phyloP scores from a whole-genome alignment of 1,140 invertebrate species.

The Zaprionus capensis region DNA sequence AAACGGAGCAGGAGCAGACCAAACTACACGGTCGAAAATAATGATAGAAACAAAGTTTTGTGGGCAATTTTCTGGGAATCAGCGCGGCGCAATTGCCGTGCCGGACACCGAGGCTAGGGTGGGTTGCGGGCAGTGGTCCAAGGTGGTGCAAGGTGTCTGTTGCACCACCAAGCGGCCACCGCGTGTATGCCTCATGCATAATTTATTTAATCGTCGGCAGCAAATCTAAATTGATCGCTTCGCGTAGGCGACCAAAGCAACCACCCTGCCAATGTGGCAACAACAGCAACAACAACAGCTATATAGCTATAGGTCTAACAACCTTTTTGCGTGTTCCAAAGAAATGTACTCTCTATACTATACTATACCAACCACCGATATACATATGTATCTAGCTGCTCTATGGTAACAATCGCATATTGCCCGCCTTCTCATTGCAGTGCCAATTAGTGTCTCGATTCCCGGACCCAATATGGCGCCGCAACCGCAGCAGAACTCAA shows the following conservation, averaged over 20 bases:
- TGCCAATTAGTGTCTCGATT: constrained; percentile 59
- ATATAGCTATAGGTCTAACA: constrained; percentile 55
- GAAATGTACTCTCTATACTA: constrained; percentile 6
- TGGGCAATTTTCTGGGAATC: constrained; percentile 36
- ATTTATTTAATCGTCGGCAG: constrained; percentile 82
- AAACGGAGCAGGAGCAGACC: constrained; percentile 3
- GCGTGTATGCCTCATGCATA: constrained; percentile 61
- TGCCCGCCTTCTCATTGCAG: constrained; percentile 52
- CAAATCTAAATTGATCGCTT: constrained; percentile 84
- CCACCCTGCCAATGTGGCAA: constrained; percentile 28
- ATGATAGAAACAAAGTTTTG: constrained; percentile 34
- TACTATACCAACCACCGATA: not conserved
- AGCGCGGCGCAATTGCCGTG: constrained; percentile 8
- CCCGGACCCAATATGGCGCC: constrained; percentile 27
- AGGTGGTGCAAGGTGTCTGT: constrained; percentile 13
- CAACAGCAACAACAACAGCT: constrained; percentile 26
- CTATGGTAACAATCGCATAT: constrained; percentile 22
- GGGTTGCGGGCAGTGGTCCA: not conserved
- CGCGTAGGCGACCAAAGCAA: constrained; percentile 46
- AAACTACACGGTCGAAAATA: constrained; percentile 11
- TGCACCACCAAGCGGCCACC: constrained; percentile 22
- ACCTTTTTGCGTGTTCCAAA: constrained; percentile 58
- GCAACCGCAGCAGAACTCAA: constrained; percentile 76
- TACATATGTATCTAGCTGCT: constrained; percentile 7
- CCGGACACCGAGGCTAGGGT: constrained; percentile 7